Evolutionary conservation across 1,140 invertebrate genomes (phyloP).

Genomic region (Ephestia elutella): DNA sequence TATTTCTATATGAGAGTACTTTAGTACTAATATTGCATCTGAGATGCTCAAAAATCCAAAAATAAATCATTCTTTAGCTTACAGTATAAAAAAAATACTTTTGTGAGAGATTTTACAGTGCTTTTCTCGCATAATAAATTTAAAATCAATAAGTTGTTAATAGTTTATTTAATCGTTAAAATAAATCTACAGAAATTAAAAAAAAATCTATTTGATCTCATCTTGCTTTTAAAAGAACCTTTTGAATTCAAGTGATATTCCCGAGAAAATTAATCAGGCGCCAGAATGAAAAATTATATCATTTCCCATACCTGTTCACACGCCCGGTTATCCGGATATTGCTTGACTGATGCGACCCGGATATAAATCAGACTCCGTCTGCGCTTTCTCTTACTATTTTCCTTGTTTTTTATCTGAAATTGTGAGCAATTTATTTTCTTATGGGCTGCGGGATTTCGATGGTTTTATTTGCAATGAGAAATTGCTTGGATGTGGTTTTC

Average conservation of each 20-base stretch:
- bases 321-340: constrained; percentile 34
- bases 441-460: background rate
- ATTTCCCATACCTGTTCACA: constrained; percentile 28
- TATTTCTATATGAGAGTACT: too few relatives aligned
- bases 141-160: too few relatives aligned
- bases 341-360: constrained; percentile 39
- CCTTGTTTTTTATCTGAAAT: constrained; percentile 24
- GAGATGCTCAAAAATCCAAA: too few relatives aligned
- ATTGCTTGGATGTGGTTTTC: background rate
- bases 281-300: constrained; percentile 33
- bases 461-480: constrained; percentile 4
- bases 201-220: background rate
- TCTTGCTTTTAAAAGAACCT: background rate
- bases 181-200: too few relatives aligned
- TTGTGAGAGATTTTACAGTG: too few relatives aligned
- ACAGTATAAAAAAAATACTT: too few relatives aligned
- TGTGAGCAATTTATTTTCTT: constrained; percentile 10
- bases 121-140: too few relatives aligned
- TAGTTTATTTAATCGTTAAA: too few relatives aligned
- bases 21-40: too few relatives aligned
- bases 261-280: constrained; percentile 15
- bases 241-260: background rate
- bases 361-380: constrained; percentile 38
- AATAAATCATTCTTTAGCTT: too few relatives aligned
- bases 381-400: constrained; percentile 23